Percentiles rank a stretch among this genome's conserved stretches.
Conservation (phyloP, 2,797 vertebrate genomes). For the Peromyscus nudipes region DNA sequence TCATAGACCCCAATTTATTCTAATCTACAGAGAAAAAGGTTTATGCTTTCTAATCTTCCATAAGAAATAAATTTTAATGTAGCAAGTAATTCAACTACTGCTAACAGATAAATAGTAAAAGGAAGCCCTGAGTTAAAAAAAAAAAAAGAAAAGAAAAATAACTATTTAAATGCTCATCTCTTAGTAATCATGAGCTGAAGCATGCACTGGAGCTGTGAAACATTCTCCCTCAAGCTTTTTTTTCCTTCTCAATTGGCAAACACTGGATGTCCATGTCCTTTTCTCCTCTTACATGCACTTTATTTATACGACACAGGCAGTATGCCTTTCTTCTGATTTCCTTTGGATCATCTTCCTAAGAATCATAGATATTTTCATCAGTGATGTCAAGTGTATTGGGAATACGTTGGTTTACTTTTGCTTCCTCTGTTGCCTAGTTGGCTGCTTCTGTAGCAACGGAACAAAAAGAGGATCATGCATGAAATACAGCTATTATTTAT, state of each 20-base stretch:
- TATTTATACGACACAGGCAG: slow-evolving; percentile 67
- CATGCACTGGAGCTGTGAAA: background rate
- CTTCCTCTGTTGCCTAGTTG: slow-evolving; percentile 81
- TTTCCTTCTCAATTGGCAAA: slow-evolving; percentile 60
- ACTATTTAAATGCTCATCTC: slow-evolving; percentile 56
- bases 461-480: slow-evolving; percentile 83
- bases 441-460: slow-evolving; percentile 80
- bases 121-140: slow-evolving; percentile 51
- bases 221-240: slow-evolving; percentile 39
- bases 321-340: slow-evolving; percentile 55
- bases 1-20: slow-evolving; percentile 74
- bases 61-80: slow-evolving; percentile 80
- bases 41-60: slow-evolving; percentile 80
- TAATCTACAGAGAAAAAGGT: slow-evolving; percentile 72
- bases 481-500: slow-evolving; percentile 85
- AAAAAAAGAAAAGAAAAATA: background rate
- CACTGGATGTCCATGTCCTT: background rate
- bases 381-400: slow-evolving; percentile 75
- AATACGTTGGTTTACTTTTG: slow-evolving; percentile 81
- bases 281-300: slow-evolving; percentile 55
- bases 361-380: slow-evolving; percentile 79
- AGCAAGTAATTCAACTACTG: slow-evolving; percentile 67
- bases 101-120: slow-evolving; percentile 63
- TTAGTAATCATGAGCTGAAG: background rate
- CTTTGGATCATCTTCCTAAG: slow-evolving; percentile 76